Conservation (phyloP, 2,113 vertebrate genomes). For the Nothocercus nigrocapillus region DNA sequence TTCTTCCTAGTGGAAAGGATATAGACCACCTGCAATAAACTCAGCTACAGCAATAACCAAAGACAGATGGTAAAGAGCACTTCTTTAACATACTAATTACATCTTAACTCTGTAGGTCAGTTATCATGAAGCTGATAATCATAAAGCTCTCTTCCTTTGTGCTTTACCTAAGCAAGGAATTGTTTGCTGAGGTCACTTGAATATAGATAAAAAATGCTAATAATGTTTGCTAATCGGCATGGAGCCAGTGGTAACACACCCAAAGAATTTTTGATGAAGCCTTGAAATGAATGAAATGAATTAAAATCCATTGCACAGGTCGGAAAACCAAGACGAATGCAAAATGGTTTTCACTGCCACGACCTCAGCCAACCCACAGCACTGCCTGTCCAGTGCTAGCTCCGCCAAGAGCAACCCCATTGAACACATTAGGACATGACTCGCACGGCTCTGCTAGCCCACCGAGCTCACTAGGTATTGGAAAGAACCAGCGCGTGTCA, state of each 20-base stretch:
- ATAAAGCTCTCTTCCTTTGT: neutral
- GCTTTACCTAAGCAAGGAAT: neutral
- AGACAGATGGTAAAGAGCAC: neutral
- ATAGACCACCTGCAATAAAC: neutral
- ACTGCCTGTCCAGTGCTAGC: neutral
- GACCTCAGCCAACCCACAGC: neutral
- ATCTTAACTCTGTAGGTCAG: neutral
- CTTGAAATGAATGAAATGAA: neutral
- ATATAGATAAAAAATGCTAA: neutral
- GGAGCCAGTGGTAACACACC: neutral
- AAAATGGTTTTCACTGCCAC: neutral
- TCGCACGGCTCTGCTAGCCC: neutral
- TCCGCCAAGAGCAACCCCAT: neutral
- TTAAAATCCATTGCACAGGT: neutral
- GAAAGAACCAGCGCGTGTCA: neutral
- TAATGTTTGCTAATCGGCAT: neutral
- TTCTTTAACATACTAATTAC: neutral
- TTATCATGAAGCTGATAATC: neutral
- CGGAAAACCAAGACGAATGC: neutral
- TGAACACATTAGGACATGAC: neutral
- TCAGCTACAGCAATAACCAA: neutral
- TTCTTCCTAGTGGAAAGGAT: neutral
- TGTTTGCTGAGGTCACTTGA: neutral
- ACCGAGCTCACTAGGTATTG: neutral
- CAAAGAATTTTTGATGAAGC: neutral